Evolutionary conservation across 1,140 invertebrate species (phyloP).

Genomic region (Drosophila tani): DNA sequence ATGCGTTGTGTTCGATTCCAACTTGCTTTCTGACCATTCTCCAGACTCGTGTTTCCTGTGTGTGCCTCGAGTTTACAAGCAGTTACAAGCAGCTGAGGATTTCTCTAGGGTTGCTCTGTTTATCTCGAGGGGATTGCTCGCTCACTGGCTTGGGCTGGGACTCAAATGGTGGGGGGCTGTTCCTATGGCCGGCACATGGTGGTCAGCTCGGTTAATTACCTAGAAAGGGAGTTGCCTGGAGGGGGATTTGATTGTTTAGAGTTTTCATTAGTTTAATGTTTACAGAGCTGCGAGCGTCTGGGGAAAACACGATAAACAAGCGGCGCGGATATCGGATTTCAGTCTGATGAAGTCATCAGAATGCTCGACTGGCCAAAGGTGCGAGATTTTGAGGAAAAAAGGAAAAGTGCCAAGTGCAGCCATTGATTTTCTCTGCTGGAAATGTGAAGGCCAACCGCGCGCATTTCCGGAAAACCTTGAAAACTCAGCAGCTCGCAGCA

Average conservation of each 20-base stretch:
- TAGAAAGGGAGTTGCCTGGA: slow-evolving; percentile 32
- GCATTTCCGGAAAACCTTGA: slow-evolving; percentile 68
- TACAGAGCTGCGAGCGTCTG: slow-evolving; percentile 20
- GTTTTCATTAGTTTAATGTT: slow-evolving; percentile 32
- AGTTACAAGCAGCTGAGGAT: slow-evolving; percentile 38
- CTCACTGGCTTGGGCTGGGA: slow-evolving; percentile 6
- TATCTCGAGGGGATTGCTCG: slow-evolving; percentile 4
- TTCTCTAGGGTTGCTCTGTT: slow-evolving; percentile 7
- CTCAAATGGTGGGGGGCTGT: slow-evolving; percentile 6
- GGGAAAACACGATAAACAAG: slow-evolving; percentile 22
- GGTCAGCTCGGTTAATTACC: not conserved
- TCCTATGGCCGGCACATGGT: slow-evolving; percentile 50
- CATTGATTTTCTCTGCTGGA: slow-evolving; percentile 43
- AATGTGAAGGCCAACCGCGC: slow-evolving; percentile 38
- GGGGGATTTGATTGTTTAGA: not conserved
- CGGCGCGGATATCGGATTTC: slow-evolving; percentile 20
- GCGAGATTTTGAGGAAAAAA: not conserved
- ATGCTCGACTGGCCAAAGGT: slow-evolving; percentile 9
- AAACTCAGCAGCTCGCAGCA: slow-evolving; percentile 39
- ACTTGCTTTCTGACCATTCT: slow-evolving; percentile 81
- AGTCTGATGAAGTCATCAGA: slow-evolving; percentile 32
- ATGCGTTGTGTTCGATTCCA: slow-evolving; percentile 69
- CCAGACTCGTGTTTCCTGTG: slow-evolving; percentile 65
- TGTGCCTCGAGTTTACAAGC: slow-evolving; percentile 51
- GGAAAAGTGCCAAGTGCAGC: slow-evolving; percentile 11